Evolutionary conservation across 2,888 invertebrate genomes (phyloP).

Genomic region (Coleophora deauratella): DNA sequence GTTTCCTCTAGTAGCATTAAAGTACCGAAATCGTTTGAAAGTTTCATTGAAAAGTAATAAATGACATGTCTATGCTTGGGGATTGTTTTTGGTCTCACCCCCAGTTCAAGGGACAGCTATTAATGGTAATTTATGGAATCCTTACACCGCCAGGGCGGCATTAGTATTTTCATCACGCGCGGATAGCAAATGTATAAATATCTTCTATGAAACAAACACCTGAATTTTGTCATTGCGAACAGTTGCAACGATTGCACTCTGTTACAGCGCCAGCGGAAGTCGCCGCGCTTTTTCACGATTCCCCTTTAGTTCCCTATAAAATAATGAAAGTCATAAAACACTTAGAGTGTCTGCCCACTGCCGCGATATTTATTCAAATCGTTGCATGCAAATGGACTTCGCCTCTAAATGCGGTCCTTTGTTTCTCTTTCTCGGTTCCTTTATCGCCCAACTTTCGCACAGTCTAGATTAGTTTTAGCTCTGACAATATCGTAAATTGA

Average conservation of each 20-base stretch:
- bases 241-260: background rate
- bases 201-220: too few species aligned
- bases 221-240: too few species aligned
- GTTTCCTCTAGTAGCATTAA: too few species aligned
- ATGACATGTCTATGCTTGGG: slow-evolving; percentile 8
- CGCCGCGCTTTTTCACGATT: slow-evolving; percentile 14
- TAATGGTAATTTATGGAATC: slow-evolving; percentile 57
- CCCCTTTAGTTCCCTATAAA: slow-evolving; percentile 14
- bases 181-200: too few species aligned
- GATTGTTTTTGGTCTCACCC: slow-evolving; percentile 35
- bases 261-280: slow-evolving; percentile 1
- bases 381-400: slow-evolving; percentile 49
- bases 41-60: too few species aligned
- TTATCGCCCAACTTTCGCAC: slow-evolving; percentile 48
- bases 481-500: slow-evolving; percentile 48
- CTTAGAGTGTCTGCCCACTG: slow-evolving; percentile 28
- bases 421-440: slow-evolving; percentile 38
- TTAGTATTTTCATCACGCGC: slow-evolving; percentile 35
- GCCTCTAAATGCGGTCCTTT: slow-evolving; percentile 44
- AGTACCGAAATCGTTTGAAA: too few species aligned
- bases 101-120: slow-evolving; percentile 30
- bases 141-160: slow-evolving; percentile 55
- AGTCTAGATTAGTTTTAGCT: slow-evolving; percentile 50
- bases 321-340: slow-evolving; percentile 36
- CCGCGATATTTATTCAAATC: slow-evolving; percentile 37